Base-by-base conservation (phyloP, 2,113 vertebrate genomes). In the Abramis brama region DNA sequence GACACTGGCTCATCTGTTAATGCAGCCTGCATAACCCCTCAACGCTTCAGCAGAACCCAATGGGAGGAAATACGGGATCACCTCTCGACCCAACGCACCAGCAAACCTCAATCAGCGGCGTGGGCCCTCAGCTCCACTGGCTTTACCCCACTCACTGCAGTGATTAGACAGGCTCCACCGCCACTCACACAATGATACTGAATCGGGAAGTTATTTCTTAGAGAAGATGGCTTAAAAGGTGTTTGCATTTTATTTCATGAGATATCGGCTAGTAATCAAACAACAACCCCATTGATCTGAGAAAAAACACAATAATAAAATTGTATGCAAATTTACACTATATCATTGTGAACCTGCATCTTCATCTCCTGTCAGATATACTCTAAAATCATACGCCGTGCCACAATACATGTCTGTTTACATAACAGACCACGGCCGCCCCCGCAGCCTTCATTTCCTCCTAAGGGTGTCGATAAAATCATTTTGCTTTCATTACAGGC, bases 1-100 rank as follows among this genome's bases (percentile, higher is more conserved):
- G 91, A 91, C 91, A 88, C 52, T 87, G 89, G 88, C 88, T 93
- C 92, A 88, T 92, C 88, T 90, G 85, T 88, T 87, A 91, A 93
- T 83, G 88, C 84, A 80, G 77, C 80, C 86, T 82, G 84, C 89
- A 88, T 87, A 71, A 83, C 88, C 79, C 84, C 75, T 45, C 73
- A 25, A 86, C 86, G 88, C 89, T 89, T 89, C 92, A 88, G 86
- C 83, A 79, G 66, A 91, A 88, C 74, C 87, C 91, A 92, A 88
- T 89, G 89, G 87, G 84, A 87, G 88, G 89, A 87, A 88, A 83
- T 87, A 84, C 90, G 82, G 59, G 84, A 82, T 86, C 71, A 87
- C 83, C 27, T 73, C 83, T 68, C 83, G 68, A 89, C 85, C 80
- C 79, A 87, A 89, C 85, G 89, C 85, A 86, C 59, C 86, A 80